phyloP scores from a whole-genome alignment of 35 echinoderm and acorn worm genomes.

The Nesometra sesokonis region DNA sequence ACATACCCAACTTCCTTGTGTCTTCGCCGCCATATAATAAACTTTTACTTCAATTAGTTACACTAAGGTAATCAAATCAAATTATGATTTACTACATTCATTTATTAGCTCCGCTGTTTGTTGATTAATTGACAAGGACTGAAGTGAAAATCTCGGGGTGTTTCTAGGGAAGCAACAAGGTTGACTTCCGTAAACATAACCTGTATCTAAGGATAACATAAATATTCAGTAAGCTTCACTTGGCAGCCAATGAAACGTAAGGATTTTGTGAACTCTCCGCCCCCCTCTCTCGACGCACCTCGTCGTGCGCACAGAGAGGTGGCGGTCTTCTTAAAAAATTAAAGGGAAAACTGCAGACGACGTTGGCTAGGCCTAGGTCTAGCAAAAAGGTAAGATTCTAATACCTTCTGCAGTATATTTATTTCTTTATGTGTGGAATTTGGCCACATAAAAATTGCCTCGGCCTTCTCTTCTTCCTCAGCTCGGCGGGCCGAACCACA shows the following conservation, averaged over 20 bases:
- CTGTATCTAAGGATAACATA: neutral
- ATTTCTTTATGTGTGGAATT: too few species aligned
- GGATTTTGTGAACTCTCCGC: neutral
- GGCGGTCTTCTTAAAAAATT: neutral
- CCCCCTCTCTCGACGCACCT: neutral
- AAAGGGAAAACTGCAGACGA: neutral
- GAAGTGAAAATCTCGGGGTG: neutral
- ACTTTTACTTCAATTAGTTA: too few species aligned
- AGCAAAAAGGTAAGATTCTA: neutral
- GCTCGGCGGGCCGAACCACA: too few species aligned
- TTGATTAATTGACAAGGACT: too few species aligned
- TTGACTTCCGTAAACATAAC: neutral
- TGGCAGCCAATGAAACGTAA: neutral
- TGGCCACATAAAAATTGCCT: too few species aligned
- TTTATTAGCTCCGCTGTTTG: too few species aligned
- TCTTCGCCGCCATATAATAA: neutral
- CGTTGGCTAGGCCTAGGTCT: neutral
- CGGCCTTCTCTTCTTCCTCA: too few species aligned
- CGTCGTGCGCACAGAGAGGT: too few species aligned
- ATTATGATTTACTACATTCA: too few species aligned
- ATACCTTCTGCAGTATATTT: too few species aligned
- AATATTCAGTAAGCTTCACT: neutral
- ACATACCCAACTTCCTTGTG: constrained; percentile 62
- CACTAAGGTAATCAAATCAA: too few species aligned
- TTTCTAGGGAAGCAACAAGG: neutral